phyloP scores from a whole-genome alignment of 2,113 vertebrate genomes.

The Puma concolor region DNA sequence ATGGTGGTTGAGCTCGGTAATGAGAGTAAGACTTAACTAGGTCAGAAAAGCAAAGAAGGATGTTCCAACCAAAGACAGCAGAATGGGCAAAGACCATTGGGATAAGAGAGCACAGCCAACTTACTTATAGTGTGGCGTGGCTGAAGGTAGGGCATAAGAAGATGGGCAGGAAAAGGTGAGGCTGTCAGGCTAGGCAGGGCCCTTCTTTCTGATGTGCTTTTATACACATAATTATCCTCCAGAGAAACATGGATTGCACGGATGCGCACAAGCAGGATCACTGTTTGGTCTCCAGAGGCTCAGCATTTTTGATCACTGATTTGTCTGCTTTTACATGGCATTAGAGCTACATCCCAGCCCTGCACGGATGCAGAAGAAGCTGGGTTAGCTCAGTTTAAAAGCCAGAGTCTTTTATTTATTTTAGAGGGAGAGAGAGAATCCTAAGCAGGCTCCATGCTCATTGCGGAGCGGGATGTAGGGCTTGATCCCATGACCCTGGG shows the following conservation, averaged over 20 bases:
- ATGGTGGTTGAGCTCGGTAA: neutral
- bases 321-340: conserved; percentile 44
- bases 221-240: conserved; percentile 30
- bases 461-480: no score
- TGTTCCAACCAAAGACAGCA: neutral
- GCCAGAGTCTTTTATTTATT: neutral
- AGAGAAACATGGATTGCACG: conserved; percentile 4
- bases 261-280: conserved; percentile 28
- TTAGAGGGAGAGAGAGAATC: no score
- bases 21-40: conserved; percentile 26
- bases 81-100: neutral
- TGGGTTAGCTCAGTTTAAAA: neutral
- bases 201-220: conserved; percentile 50
- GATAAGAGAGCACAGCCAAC: neutral
- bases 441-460: no score
- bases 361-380: neutral
- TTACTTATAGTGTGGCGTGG: neutral
- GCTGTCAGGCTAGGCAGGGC: neutral
- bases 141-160: neutral
- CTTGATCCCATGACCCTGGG: no score
- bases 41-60: conserved; percentile 5
- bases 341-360: neutral
- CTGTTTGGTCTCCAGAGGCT: conserved; percentile 61
- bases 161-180: neutral
- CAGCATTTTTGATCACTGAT: conserved; percentile 52